Percentiles rank a stretch among this genome's conserved stretches.
These are phyloP conservation scores for Neoaliturus tenellus DNA, from an alignment of 2,888 invertebrate species.

Conservation along the genomic window DNA sequence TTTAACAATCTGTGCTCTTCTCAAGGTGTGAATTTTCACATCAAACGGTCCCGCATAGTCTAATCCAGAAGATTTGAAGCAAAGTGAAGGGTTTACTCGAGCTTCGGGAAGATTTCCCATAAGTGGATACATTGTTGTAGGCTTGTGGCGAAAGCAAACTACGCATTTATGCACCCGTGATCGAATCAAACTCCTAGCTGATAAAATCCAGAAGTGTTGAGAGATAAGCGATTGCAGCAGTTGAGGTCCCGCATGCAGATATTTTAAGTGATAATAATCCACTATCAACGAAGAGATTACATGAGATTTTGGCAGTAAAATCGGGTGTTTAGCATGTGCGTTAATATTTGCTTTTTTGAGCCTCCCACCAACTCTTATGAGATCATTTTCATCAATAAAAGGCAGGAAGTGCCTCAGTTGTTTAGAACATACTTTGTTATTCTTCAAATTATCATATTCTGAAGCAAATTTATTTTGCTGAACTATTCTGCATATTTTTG, in stretches of 20 bases:
- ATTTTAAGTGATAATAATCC: conserved; percentile 56
- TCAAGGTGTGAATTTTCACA: conserved; percentile 42
- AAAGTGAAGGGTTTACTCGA: conserved; percentile 21
- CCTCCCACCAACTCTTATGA: conserved; percentile 61
- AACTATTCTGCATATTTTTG: background rate
- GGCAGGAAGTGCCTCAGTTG: conserved; percentile 36
- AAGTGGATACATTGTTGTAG: conserved; percentile 5
- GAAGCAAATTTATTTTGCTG: conserved; percentile 24
- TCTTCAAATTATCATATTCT: conserved; percentile 29
- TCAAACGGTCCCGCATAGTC: conserved; percentile 43
- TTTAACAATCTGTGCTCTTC: conserved; percentile 54
- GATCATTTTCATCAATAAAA: conserved; percentile 31
- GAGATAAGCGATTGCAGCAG: conserved; percentile 57
- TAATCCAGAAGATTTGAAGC: conserved; percentile 20
- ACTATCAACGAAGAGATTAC: conserved; percentile 50
- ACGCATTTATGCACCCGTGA: conserved; percentile 61
- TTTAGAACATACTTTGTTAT: background rate
- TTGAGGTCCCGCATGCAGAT: conserved; percentile 60
- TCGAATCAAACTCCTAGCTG: conserved; percentile 59
- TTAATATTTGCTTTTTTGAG: conserved; percentile 46
- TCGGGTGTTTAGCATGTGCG: conserved; percentile 23
- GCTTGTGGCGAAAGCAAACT: conserved; percentile 57
- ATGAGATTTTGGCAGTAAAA: background rate
- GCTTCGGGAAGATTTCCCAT: conserved; percentile 49
- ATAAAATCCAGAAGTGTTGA: conserved; percentile 61